Evolutionary conservation across 2,113 vertebrate genomes (phyloP), one percentile per base, ranked within the genome.

Genomic region (Rhinichthys klamathensis): DNA sequence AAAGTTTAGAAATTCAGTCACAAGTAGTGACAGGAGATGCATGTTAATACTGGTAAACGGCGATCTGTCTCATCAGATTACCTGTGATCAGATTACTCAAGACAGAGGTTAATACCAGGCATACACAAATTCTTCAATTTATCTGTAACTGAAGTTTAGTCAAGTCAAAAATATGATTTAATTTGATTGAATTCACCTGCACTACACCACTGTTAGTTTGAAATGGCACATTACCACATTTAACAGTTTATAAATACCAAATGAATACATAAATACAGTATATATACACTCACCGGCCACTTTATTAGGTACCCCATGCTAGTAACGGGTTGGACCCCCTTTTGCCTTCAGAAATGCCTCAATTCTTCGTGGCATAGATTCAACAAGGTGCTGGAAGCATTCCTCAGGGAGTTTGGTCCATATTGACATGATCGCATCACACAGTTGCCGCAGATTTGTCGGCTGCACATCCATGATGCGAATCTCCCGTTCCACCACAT

Each of bases 41-140:
- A 74, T 74, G 72, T 25, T 75, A 74, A 74, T 49, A 73, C 70
- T 46, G 27, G 72, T 27, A 49, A 75, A 75, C 3, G 6, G 23
- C 5, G n/a, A 74, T 74, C 41, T 49, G 12, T 46, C 12, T 74
- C 12, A 15, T 38, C 41, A 46, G 35, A 74, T 74, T 74, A 38
- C 27, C 32, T 32, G 63, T 65, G 63, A 67, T 32, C 2, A 7
- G 63, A 67, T 67, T 18, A 18, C 67, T 70, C 0, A 1, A 70
- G 3, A 70, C 67, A 5, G 67, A 38, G 18, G 32, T 70, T 70
- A 70, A 70, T 70, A 70, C 18, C 32, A 38, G 65, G 32, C 18
- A 10, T 27, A 49, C n/a, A 27, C 41, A 27, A 3, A 70, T 70
- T 70, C 4, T 70, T 70, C 4, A 70, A 23, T 70, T 41, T 38